Evolutionary conservation across 2,797 vertebrate species (phyloP).

Genomic region (Oreochromis grahami): DNA sequence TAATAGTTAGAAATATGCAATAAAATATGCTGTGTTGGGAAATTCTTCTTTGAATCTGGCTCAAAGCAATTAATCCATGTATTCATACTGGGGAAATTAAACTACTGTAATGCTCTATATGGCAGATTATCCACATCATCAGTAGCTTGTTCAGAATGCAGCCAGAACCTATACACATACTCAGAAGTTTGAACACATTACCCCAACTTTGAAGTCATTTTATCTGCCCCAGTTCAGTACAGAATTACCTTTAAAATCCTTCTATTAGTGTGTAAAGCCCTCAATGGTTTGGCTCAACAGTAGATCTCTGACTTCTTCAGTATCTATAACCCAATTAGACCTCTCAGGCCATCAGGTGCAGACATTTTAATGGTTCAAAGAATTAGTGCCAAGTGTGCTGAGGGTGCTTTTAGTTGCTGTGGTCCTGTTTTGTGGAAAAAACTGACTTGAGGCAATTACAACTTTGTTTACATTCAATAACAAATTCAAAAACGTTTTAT

Average conservation of each 20-base stretch:
- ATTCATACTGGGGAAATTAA: not conserved
- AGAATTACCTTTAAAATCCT: not conserved
- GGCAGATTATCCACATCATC: not conserved
- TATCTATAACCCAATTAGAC: not conserved
- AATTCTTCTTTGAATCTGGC: not conserved
- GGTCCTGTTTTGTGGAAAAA: too few species aligned
- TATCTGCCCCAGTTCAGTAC: not conserved
- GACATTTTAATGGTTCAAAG: not conserved
- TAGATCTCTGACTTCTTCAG: not conserved
- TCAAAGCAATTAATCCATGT: not conserved
- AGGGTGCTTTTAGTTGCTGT: too few species aligned
- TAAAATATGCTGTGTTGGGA: not conserved
- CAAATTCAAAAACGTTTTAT: too few species aligned
- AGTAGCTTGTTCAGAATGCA: not conserved
- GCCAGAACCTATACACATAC: not conserved
- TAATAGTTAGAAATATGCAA: not conserved
- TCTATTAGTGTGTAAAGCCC: not conserved
- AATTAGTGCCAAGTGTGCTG: too few species aligned
- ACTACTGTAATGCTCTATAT: not conserved
- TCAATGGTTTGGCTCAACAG: not conserved
- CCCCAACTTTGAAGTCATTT: not conserved
- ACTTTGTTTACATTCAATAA: too few species aligned
- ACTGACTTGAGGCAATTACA: too few species aligned
- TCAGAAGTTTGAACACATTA: not conserved
- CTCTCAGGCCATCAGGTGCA: not conserved